Evolutionary conservation across 2,888 invertebrate species (phyloP), one percentile per base, ranked within the genome.

Genomic region (Mechanitis messenoides): DNA sequence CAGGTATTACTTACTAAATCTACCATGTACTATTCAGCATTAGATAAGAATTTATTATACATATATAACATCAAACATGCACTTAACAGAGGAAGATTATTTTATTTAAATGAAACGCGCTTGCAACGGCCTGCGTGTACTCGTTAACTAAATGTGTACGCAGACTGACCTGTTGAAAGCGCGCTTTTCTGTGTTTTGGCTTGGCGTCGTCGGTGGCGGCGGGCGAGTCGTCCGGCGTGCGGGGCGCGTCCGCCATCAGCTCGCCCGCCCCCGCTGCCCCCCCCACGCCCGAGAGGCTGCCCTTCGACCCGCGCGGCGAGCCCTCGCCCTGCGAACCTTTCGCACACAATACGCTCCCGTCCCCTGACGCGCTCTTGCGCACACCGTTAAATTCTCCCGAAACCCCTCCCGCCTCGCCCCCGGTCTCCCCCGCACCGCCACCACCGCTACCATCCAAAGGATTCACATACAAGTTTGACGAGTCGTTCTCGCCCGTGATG

Each of bases 401-500:
- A 31, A 50, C 50, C 71, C 74, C 71, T 80, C 84, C 75, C 45
- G 61, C 68, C 77, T 74, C 77, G 56, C 65, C 69, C 66, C 72
- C 68, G 60, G 70, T 69, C 66, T 71, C 80, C 73, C 77, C 72
- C 74, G 80, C 72, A 76, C 85, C 74, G 83, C 86, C 73, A 68
- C 85, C 91, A 77, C 89, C 84, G 86, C 87, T 88, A 87, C 94
- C 94, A 78, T 94, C 95, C 91, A 96, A 85, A 63, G 96, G 96
- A 90, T 96, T 96, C 81, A 96, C 95, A 88, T 96, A 96, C 79
- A 96, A 91, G 91, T 96, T 96, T 84, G 95, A 95, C 84, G 93
- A 93, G 84, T 94, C 94, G 78, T 88, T 90, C 80, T 92, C 92
- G 81, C 92, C 91, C 72, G 93, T 93, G 79, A 94, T 91, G 90